phyloP scores from a whole-genome alignment of 2,888 invertebrate genomes.

The Oeneis ivallda region DNA sequence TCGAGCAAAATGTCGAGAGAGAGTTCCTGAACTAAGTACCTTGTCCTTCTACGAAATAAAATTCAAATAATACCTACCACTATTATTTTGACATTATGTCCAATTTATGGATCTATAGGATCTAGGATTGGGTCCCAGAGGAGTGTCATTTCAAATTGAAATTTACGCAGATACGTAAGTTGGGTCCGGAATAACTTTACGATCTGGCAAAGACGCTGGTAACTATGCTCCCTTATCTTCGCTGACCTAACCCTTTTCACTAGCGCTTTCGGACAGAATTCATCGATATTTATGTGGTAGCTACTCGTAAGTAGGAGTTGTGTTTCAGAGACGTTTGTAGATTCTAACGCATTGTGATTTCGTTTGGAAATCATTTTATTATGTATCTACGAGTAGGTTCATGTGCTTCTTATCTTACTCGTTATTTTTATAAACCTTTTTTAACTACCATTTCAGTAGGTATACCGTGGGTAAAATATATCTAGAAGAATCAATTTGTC shows the following conservation, averaged over 20 bases:
- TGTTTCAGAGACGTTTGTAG: not conserved
- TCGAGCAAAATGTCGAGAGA: too few relatives aligned
- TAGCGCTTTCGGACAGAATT: conserved; percentile 46
- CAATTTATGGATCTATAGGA: conserved; percentile 23
- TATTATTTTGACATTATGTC: not conserved
- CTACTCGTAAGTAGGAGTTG: conserved; percentile 6
- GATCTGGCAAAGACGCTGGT: conserved; percentile 70
- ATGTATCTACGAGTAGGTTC: too few relatives aligned
- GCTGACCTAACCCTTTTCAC: conserved; percentile 75
- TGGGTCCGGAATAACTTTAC: conserved; percentile 65
- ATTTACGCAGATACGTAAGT: conserved; percentile 67
- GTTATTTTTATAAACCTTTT: too few relatives aligned
- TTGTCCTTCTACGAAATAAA: too few relatives aligned
- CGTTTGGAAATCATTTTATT: not conserved
- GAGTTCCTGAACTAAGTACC: too few relatives aligned
- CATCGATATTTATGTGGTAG: conserved; percentile 22
- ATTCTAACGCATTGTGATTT: not conserved
- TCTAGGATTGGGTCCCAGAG: conserved; percentile 35
- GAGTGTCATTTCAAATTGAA: conserved; percentile 63
- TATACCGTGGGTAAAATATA: too few relatives aligned
- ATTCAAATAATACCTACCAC: too few relatives aligned
- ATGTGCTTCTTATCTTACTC: too few relatives aligned
- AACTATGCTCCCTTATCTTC: conserved; percentile 72
- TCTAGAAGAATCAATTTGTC: too few relatives aligned
- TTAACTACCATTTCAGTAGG: too few relatives aligned